Evolutionary conservation across 2,797 vertebrate genomes (phyloP).

Genomic region (Sebastes glaucus): DNA sequence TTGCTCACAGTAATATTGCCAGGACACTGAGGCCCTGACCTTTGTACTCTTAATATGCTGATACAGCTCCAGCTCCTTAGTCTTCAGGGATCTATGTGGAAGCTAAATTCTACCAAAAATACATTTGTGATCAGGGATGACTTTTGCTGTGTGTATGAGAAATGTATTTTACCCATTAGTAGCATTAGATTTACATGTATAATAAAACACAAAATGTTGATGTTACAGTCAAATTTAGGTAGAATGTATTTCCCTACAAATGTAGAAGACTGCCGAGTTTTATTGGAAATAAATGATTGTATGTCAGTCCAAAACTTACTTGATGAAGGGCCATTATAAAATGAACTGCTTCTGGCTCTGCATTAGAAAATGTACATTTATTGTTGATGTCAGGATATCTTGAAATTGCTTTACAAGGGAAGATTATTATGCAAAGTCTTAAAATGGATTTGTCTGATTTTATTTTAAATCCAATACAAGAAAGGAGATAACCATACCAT

Average conservation of each 20-base stretch:
- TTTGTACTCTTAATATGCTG: background rate
- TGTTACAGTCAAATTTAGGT: background rate
- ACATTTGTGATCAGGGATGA: background rate
- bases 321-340: background rate
- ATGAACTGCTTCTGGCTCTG: background rate
- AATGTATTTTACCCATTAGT: background rate
- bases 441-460: background rate
- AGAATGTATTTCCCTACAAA: no score
- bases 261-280: background rate
- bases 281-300: background rate
- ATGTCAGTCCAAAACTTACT: background rate
- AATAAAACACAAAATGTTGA: background rate
- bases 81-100: background rate
- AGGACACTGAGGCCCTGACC: constrained; percentile 12
- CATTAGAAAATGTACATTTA: background rate
- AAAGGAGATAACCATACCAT: background rate
- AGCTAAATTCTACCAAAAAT: background rate
- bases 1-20: background rate
- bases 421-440: background rate
- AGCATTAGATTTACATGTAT: background rate
- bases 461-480: no score
- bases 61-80: background rate
- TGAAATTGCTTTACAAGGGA: background rate
- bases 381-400: background rate
- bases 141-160: background rate